Conservation (phyloP, 2,113 vertebrate genomes). For the Mola mola region DNA sequence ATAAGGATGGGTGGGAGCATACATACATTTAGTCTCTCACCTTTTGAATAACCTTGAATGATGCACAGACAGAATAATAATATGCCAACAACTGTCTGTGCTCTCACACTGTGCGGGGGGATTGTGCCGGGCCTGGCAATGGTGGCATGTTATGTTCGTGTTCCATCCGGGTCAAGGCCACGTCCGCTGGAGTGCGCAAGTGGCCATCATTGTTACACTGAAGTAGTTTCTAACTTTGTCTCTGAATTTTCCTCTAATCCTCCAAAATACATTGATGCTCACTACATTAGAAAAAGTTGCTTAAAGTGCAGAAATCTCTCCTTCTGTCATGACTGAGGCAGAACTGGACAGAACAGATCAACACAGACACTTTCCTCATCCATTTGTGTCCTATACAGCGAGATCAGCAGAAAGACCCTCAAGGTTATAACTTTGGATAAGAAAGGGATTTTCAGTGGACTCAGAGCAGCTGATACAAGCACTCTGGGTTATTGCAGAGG, state of each 20-base stretch:
- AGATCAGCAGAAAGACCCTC: conserved; percentile 64
- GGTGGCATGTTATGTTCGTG: conserved; percentile 27
- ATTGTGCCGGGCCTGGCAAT: conserved; percentile 23
- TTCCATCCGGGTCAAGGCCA: conserved; percentile 64
- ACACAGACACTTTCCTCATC: conserved; percentile 62
- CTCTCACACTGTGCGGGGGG: conserved; percentile 1
- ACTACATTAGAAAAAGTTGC: conserved; percentile 54
- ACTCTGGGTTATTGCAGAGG: conserved; percentile 54
- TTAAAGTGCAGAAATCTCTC: conserved; percentile 51
- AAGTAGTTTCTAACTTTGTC: conserved; percentile 20
- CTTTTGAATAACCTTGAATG: conserved; percentile 63
- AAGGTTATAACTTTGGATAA: conserved; percentile 67
- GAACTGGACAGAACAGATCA: conserved; percentile 63
- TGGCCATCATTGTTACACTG: conserved; percentile 36
- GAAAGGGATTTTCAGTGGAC: conserved; percentile 57
- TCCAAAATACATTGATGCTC: not conserved
- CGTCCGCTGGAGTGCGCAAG: conserved; percentile 21
- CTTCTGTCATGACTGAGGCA: conserved; percentile 31
- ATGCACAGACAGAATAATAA: conserved; percentile 39
- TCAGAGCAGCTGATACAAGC: conserved; percentile 67
- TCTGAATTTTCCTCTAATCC: not conserved
- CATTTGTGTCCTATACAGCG: conserved; percentile 55
- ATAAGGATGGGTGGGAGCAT: conserved; percentile 45
- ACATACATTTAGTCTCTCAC: conserved; percentile 26
- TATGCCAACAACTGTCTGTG: conserved; percentile 37